phyloP scores from a whole-genome alignment of 2,113 vertebrate species.

The Cyrtonyx montezumae region DNA sequence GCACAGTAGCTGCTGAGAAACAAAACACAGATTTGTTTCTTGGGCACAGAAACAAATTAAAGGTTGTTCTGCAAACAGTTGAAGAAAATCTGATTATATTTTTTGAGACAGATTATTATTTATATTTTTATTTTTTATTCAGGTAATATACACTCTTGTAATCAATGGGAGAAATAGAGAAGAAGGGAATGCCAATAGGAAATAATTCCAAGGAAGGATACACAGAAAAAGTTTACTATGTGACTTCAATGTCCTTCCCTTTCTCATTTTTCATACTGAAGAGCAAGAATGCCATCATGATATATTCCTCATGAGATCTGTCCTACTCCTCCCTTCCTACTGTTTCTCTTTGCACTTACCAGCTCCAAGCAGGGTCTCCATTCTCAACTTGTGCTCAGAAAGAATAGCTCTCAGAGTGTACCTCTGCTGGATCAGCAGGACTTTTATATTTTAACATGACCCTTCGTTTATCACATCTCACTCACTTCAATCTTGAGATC shows the following conservation, averaged over 20 bases:
- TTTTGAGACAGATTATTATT: neutral
- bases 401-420: accelerated
- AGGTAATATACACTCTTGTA: neutral
- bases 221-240: neutral
- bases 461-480: neutral
- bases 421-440: neutral
- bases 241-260: neutral
- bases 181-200: neutral
- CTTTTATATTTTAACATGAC: neutral
- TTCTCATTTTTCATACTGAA: neutral
- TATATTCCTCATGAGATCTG: neutral
- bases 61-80: neutral
- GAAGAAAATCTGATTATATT: neutral
- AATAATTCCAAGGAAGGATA: neutral
- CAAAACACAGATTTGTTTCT: no score
- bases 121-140: neutral
- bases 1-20: neutral
- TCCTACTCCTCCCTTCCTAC: neutral
- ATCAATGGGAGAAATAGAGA: neutral
- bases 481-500: neutral
- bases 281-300: neutral
- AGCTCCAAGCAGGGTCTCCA: neutral
- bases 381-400: neutral
- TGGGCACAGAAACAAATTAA: neutral
- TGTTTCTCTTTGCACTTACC: neutral